Base-by-base conservation (phyloP, 2,797 vertebrate species). In the Champsocephalus gunnari region DNA sequence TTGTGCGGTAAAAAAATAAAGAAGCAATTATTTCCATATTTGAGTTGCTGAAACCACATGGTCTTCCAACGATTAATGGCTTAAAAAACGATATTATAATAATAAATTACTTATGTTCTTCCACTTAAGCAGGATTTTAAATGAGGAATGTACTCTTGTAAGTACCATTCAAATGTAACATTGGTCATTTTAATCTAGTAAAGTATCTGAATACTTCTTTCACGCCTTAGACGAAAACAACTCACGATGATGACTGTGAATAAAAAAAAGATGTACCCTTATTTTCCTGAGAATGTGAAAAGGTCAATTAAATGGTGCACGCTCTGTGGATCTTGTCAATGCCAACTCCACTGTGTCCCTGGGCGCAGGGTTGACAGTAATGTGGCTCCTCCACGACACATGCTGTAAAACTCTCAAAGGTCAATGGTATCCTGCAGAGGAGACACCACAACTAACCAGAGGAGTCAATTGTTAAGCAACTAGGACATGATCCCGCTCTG, bases 401-500 rank as follows among this genome's bases (percentile, higher is more conserved):
- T 19, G 0, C 38, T 12, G 16, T 53, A 55, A 43, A 19, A 28
- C n/a, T 21, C 16, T 45, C 54, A 73, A 70, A 80, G 17, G 65
- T 73, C 44, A 57, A 1, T 21, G 12, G 14, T 48, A 28, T 76
- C 51, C 57, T 61, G 24, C 63, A 73, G 65, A 53, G n/a, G 48
- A 68, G 9, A 38, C 41, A 69, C 41, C 34, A 9, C 1, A 5
- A 28, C 32, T 41, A 34, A 67, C 9, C 38, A 69, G 16, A 41
- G 38, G 34, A 65, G 69, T 34, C 19, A 1, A 17, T 9, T 21
- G 49, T 32, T 53, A 57, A 17, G 21, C 14, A 2, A 10, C 58
- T 50, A 45, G 44, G 60, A 66, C 41, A 45, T 49, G 12, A 63
- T 66, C 66, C 51, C 51, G 34, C 58, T 65, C 43, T 3, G 21